These are phyloP conservation scores for Caenorhabditis becei DNA, from an alignment of 2,888 invertebrate species.

Conservation along the genomic window DNA sequence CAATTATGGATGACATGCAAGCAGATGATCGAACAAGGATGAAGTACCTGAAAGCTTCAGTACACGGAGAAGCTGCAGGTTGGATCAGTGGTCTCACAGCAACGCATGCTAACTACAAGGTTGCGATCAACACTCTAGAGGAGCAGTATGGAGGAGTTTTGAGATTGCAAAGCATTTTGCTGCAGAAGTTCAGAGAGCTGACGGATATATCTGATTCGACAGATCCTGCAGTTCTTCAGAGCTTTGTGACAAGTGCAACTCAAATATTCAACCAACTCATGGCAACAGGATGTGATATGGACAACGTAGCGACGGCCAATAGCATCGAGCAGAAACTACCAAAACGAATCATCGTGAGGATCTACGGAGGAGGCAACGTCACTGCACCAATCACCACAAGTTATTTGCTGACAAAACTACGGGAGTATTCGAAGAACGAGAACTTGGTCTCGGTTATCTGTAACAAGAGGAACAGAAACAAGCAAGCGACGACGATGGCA, in stretches of 20 bases:
- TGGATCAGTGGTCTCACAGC: no score
- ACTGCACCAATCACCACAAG: background rate
- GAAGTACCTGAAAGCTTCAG: no score
- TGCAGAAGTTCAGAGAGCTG: background rate
- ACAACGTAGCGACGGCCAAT: background rate
- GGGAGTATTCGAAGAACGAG: background rate
- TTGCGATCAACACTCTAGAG: background rate
- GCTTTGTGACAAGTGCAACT: background rate
- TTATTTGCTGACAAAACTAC: background rate
- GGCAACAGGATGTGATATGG: background rate
- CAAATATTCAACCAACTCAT: background rate
- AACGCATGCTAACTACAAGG: background rate
- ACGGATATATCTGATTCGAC: background rate
- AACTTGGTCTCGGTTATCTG: background rate
- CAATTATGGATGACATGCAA: no score
- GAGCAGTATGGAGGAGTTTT: slow-evolving; percentile 5
- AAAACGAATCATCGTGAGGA: background rate
- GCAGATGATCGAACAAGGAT: no score
- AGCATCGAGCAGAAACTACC: slow-evolving; percentile 2
- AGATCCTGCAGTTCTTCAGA: background rate
- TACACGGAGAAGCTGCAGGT: no score
- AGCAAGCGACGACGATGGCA: background rate
- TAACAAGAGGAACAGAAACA: background rate
- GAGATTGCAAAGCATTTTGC: background rate
- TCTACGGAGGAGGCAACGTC: background rate